Conservation (phyloP, 2,888 invertebrate genomes). For the Bhutanitis thaidina region DNA sequence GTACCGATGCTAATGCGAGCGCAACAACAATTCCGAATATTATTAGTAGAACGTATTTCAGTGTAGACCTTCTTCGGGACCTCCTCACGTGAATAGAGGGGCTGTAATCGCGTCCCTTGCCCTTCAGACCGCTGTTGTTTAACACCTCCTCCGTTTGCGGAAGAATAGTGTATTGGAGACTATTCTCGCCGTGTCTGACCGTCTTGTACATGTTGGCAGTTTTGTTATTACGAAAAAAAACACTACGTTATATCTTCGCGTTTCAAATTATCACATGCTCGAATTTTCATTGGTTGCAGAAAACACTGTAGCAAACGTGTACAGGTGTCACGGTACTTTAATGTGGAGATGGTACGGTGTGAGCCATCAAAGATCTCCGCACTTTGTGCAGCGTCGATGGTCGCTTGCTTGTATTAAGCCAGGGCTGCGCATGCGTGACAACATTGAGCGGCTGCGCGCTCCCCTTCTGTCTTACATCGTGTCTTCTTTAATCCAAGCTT, state of each 20-base stretch:
- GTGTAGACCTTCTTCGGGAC: constrained; percentile 53
- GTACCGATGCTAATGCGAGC: constrained; percentile 53
- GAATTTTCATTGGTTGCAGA: constrained; percentile 40
- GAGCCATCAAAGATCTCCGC: constrained; percentile 53
- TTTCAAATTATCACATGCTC: constrained; percentile 62
- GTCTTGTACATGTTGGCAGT: constrained; percentile 84
- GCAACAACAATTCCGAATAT: constrained; percentile 56
- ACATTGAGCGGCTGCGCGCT: constrained; percentile 73
- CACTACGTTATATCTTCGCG: constrained; percentile 44
- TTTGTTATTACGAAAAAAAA: constrained; percentile 53
- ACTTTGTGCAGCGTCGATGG: constrained; percentile 65
- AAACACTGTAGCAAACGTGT: constrained; percentile 34
- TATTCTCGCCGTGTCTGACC: constrained; percentile 86
- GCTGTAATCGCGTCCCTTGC: constrained; percentile 74
- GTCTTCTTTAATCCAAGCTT: constrained; percentile 48
- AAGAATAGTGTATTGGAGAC: constrained; percentile 86
- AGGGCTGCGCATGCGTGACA: constrained; percentile 63
- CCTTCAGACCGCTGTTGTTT: constrained; percentile 79
- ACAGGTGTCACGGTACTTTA: constrained; percentile 42
- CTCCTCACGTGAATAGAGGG: constrained; percentile 68
- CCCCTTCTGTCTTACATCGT: constrained; percentile 44
- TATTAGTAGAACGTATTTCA: constrained; percentile 60
- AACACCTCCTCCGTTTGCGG: constrained; percentile 85
- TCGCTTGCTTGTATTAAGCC: constrained; percentile 29
- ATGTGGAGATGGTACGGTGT: constrained; percentile 43